A percentile compares a stretch with the other conserved stretches of the same genome.
Evolutionary conservation across 2,888 invertebrate genomes (phyloP).

Genomic region (Esperia sulphurella): DNA sequence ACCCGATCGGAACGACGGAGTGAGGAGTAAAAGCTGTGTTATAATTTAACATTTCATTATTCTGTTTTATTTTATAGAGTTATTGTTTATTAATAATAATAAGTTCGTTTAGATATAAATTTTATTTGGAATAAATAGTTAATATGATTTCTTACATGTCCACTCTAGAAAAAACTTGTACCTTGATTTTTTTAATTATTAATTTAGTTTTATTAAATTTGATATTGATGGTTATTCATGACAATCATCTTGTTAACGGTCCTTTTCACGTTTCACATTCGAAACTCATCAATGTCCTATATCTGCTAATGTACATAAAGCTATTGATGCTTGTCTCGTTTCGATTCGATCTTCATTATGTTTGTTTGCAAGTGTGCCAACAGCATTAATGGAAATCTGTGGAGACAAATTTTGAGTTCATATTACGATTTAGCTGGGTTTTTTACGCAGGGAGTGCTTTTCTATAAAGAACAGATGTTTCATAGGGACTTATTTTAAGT

Average conservation of each 20-base stretch:
- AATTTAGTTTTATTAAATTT: slow-evolving; percentile 64
- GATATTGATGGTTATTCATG: slow-evolving; percentile 73
- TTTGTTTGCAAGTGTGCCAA: slow-evolving; percentile 64
- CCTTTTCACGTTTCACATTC: slow-evolving; percentile 32
- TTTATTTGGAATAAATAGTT: slow-evolving; percentile 74
- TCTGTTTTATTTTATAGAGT: slow-evolving; percentile 78
- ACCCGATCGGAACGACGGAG: slow-evolving; percentile 56
- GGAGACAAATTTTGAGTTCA: slow-evolving; percentile 31
- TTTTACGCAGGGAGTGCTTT: slow-evolving; percentile 38
- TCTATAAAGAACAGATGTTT: slow-evolving; percentile 49
- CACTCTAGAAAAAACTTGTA: slow-evolving; percentile 69
- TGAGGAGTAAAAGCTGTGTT: slow-evolving; percentile 74
- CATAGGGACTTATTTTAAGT: slow-evolving; percentile 75
- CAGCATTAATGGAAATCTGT: slow-evolving; percentile 61
- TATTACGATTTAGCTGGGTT: slow-evolving; percentile 24
- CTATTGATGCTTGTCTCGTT: slow-evolving; percentile 51
- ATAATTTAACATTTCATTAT: slow-evolving; percentile 77
- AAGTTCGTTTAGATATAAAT: slow-evolving; percentile 75
- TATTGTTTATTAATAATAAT: slow-evolving; percentile 73
- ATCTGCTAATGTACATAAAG: slow-evolving; percentile 49
- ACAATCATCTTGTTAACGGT: slow-evolving; percentile 48
- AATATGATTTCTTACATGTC: slow-evolving; percentile 64
- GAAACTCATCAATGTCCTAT: slow-evolving; percentile 28
- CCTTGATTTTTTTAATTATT: slow-evolving; percentile 71
- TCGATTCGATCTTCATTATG: slow-evolving; percentile 65